Conservation (phyloP, 2,113 vertebrate genomes). For the Charadrius vociferus region DNA sequence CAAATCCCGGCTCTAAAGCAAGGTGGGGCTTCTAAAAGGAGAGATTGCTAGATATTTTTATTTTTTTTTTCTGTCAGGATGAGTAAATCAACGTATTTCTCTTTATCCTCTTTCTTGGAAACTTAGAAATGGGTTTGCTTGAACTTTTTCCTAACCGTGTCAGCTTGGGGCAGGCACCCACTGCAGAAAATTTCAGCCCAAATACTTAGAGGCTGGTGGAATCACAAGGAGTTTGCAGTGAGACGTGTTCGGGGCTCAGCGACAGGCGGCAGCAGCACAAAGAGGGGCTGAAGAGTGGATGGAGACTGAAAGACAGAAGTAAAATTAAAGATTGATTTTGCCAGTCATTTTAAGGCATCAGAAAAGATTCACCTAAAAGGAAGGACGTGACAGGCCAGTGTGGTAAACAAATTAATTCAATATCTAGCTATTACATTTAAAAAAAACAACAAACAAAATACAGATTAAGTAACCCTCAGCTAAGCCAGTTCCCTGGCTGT, state of each 20-base stretch:
- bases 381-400: neutral
- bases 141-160: neutral
- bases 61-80: neutral
- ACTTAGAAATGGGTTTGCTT: neutral
- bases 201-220: neutral
- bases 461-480: neutral
- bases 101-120: neutral
- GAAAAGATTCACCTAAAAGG: neutral
- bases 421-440: neutral
- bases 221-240: neutral
- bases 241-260: neutral
- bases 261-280: rapidly evolving
- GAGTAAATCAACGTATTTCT: neutral
- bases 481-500: neutral
- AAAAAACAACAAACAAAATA: neutral
- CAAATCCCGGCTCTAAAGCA: neutral
- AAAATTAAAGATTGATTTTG: neutral
- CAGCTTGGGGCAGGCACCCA: neutral
- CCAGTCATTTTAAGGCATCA: neutral
- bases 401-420: neutral
- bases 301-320: neutral
- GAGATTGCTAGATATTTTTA: neutral
- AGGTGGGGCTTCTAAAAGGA: neutral
- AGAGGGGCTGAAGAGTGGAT: neutral
- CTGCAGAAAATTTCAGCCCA: neutral